Evolutionary conservation across 2,888 invertebrate species (phyloP), one percentile per base, ranked within the genome.

Genomic region (Hirudinaria manillensis): DNA sequence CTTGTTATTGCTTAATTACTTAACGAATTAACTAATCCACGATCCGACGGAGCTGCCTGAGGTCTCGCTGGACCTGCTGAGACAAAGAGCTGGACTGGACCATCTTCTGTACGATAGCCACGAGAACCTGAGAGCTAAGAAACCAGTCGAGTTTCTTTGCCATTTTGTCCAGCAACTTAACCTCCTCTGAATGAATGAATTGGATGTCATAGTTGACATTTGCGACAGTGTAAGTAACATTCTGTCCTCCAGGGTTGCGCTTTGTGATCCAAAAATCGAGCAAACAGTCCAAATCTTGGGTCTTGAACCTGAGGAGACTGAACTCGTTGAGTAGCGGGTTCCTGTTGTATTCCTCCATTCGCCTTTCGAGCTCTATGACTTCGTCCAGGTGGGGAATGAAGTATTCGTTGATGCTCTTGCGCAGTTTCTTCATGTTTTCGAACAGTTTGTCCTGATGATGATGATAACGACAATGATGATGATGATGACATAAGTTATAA

Each of bases 61-160:
- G 45, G 45, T 45, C 45, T 45, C 45, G 10, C 45, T 45, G 13
- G 13, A 45, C 45, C 45, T 45, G 45, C 16, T 10, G 45, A 45
- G 45, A 10, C 45, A 4, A 1, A 45, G 45, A 6, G 16, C 45
- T 45, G 45, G 45, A 45, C 10, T 45, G 10, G 13, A 45, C 13
- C 6, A 45, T 10, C 13, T 16, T 45, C 3, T 45, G 3, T 16
- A 45, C 45, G 6, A 34, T 21, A 7, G 27, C 24, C 21, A 51
- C 27, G 38, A 70, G 38, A n/a, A 45, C 24, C 3, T 21, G n/a
- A 3, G 36, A 51, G 45, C 51, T 70, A 24, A 70, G 34, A 34
- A 70, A 70, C 70, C 70, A 70, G 36, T 70, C 24, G n/a, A 70
- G 70, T 38, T 70, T 38, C 45, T 34, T 34, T 3, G 38, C 36